These are phyloP conservation scores for Morinoia aosen DNA, from an alignment of 2,888 invertebrate genomes.

Conservation along the genomic window DNA sequence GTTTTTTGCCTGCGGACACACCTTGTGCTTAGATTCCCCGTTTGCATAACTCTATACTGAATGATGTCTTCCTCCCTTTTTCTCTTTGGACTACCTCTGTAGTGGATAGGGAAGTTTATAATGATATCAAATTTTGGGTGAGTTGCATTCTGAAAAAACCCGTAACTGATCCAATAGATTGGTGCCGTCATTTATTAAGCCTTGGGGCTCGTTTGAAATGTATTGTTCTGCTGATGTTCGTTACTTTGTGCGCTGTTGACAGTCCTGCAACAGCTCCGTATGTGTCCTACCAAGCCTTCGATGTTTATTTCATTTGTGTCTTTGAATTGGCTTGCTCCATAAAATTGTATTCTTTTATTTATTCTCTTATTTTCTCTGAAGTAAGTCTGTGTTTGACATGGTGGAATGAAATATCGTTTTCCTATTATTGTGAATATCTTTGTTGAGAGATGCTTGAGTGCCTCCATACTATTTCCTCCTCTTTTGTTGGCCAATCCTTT, in stretches of 20 bases:
- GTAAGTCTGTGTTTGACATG: not conserved
- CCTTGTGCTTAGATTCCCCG: no score
- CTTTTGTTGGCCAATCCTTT: no score
- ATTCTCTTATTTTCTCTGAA: not conserved
- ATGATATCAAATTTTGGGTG: not conserved
- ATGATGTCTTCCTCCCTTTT: no score
- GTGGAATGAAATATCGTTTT: no score
- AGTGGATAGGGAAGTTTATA: not conserved
- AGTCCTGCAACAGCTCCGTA: not conserved
- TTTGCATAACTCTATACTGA: no score
- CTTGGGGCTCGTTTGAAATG: not conserved
- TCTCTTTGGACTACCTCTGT: no score
- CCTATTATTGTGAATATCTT: not conserved
- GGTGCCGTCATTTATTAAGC: no score
- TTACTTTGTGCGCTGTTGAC: not conserved
- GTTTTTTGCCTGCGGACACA: no score
- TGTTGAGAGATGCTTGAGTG: not conserved
- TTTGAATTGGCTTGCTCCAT: not conserved
- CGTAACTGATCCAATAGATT: not conserved
- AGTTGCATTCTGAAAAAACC: not conserved
- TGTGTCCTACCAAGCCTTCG: no score
- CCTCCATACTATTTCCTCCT: no score
- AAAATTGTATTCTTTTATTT: not conserved
- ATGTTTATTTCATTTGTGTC: not conserved
- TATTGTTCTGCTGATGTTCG: not conserved